These are phyloP conservation scores for Limenitis camilla DNA, from an alignment of 2,888 invertebrate species.

Conservation along the genomic window DNA sequence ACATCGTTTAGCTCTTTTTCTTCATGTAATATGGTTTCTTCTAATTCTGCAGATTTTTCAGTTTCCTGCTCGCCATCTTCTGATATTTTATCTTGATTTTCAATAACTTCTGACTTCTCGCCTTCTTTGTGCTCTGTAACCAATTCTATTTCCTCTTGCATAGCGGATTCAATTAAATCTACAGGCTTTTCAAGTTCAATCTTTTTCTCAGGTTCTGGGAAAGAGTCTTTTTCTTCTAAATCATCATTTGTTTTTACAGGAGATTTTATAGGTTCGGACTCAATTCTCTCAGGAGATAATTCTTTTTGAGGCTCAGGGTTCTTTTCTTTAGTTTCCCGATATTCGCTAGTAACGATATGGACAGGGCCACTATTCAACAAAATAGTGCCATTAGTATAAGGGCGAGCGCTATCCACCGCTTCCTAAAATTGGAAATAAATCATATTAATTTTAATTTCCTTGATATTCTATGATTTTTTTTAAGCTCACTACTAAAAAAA, in stretches of 20 bases:
- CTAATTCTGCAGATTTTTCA: background rate
- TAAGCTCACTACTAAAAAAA: background rate
- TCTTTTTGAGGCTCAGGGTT: slow-evolving; percentile 31
- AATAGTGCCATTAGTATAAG: slow-evolving; percentile 63
- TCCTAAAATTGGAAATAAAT: slow-evolving; percentile 39
- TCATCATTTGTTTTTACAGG: slow-evolving; percentile 2
- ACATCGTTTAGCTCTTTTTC: background rate
- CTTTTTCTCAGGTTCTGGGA: slow-evolving; percentile 23
- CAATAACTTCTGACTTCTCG: background rate
- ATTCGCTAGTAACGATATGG: slow-evolving; percentile 60
- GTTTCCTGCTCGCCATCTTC: background rate
- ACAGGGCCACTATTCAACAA: slow-evolving; percentile 56
- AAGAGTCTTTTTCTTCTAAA: slow-evolving; percentile 17
- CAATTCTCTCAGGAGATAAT: slow-evolving; percentile 11
- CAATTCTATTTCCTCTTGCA: background rate
- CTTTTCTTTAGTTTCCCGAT: slow-evolving; percentile 45
- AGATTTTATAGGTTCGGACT: slow-evolving; percentile 10
- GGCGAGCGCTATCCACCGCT: slow-evolving; percentile 60
- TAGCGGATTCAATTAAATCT: background rate
- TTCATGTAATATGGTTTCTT: background rate
- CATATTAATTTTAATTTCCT: background rate
- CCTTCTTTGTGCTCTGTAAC: background rate
- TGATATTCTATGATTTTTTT: background rate
- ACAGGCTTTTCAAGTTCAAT: slow-evolving; percentile 23
- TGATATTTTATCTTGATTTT: background rate